phyloP scores from a whole-genome alignment of 2,888 invertebrate genomes.

The Salticus scenicus region DNA sequence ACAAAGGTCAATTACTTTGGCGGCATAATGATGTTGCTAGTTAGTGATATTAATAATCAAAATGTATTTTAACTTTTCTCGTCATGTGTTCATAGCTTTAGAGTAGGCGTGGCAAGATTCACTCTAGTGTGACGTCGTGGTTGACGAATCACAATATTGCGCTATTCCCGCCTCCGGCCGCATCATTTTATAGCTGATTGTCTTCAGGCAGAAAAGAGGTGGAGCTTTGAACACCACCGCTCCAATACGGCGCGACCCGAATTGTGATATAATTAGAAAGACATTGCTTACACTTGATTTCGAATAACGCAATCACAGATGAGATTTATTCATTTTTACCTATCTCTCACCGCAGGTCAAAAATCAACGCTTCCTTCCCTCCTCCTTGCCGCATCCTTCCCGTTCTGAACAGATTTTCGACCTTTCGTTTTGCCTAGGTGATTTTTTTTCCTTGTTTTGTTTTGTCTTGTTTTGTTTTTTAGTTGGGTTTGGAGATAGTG shows the following conservation, averaged over 20 bases:
- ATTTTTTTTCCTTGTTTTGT: no score
- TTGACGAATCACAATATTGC: conserved; percentile 65
- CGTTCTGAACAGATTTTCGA: not conserved
- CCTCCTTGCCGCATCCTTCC: no score
- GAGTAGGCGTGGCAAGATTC: conserved; percentile 47
- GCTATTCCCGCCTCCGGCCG: conserved; percentile 42
- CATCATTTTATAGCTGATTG: conserved; percentile 61
- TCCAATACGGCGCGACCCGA: conserved; percentile 42
- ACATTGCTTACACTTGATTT: conserved; percentile 34
- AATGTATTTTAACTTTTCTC: not conserved
- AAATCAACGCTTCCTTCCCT: conserved; percentile 17
- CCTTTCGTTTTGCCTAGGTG: not conserved
- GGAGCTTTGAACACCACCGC: conserved; percentile 51
- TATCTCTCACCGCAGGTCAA: not conserved
- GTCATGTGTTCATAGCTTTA: not conserved
- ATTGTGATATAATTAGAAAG: conserved; percentile 56
- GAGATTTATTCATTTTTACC: conserved; percentile 24
- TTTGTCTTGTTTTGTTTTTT: no score
- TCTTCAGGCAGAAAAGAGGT: conserved; percentile 47
- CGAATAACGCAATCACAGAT: conserved; percentile 28
- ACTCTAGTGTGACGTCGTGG: conserved; percentile 56
- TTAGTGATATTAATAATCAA: conserved; percentile 16
- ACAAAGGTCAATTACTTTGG: not conserved
- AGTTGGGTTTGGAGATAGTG: no score
- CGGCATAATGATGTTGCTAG: not conserved